Evolutionary conservation across 2,888 invertebrate genomes (phyloP).

Genomic region (Steinernema scapterisci): DNA sequence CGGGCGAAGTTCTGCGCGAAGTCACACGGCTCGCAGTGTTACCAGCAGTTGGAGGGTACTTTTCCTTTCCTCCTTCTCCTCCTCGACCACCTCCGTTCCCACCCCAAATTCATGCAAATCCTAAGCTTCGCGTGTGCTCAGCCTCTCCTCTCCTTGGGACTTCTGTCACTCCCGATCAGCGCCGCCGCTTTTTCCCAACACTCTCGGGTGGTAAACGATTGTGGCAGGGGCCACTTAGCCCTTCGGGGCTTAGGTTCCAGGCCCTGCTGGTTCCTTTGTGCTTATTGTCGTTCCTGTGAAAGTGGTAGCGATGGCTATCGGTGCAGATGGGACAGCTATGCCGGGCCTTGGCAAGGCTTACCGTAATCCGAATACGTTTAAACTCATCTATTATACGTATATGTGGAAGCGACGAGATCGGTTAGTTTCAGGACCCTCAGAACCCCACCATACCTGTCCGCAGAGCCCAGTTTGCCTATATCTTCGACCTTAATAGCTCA

Average conservation of each 20-base stretch:
- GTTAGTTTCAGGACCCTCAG: slow-evolving; percentile 41
- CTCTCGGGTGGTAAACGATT: slow-evolving; percentile 8
- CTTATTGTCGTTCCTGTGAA: background rate
- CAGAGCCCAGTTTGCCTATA: too few relatives aligned
- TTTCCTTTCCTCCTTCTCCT: too few relatives aligned
- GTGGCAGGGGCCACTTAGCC: slow-evolving; percentile 31
- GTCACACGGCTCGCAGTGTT: slow-evolving; percentile 43
- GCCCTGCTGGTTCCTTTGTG: too few relatives aligned
- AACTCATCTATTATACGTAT: slow-evolving; percentile 63
- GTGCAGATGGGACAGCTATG: slow-evolving; percentile 4
- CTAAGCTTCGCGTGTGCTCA: background rate
- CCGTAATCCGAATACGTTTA: slow-evolving; percentile 55
- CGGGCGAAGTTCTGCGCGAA: slow-evolving; percentile 42
- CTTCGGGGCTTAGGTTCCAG: background rate
- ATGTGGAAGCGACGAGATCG: slow-evolving; percentile 65
- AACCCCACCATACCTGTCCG: background rate
- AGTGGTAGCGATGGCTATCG: background rate
- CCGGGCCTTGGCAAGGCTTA: slow-evolving; percentile 46
- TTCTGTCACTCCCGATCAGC: slow-evolving; percentile 17
- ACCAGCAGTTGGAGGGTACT: slow-evolving; percentile 46
- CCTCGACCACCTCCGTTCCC: background rate
- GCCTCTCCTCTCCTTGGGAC: background rate
- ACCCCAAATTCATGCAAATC: background rate
- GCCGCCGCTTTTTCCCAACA: background rate
- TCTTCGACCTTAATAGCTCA: too few relatives aligned